These are phyloP conservation scores for Loris lydekkerianus DNA, from an alignment of 2,797 vertebrate genomes.

Conservation along the genomic window DNA sequence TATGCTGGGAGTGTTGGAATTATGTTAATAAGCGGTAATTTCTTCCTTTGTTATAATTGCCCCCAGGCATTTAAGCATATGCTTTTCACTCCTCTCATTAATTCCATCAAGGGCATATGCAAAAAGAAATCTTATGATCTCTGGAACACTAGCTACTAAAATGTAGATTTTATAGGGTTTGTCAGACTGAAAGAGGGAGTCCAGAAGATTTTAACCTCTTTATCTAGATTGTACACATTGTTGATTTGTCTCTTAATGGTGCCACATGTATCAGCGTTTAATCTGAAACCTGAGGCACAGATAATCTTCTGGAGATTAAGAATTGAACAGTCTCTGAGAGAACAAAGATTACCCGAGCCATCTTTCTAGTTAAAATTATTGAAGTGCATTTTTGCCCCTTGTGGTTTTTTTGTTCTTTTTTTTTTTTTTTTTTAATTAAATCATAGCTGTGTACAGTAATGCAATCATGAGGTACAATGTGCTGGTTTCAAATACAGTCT, in stretches of 20 bases:
- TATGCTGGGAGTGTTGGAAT: accelerated
- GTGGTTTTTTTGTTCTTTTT: too few relatives aligned
- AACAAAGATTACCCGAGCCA: not conserved
- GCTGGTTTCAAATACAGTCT: too few relatives aligned
- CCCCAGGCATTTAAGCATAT: conserved; percentile 52
- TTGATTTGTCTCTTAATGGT: not conserved
- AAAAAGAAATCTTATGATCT: conserved; percentile 33
- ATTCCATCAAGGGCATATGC: conserved; percentile 29
- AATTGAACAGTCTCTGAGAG: not conserved
- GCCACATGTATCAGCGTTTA: not conserved
- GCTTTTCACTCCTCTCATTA: conserved; percentile 63
- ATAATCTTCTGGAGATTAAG: not conserved
- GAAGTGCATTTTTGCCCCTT: not conserved
- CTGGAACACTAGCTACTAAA: not conserved
- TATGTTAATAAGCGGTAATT: not conserved
- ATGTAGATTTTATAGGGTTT: conserved; percentile 4
- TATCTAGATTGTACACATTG: conserved; percentile 26
- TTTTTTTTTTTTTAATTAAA: too few relatives aligned
- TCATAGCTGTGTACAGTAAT: too few relatives aligned
- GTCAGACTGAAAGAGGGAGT: not conserved
- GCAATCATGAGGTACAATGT: too few relatives aligned
- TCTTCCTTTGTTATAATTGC: conserved; percentile 5
- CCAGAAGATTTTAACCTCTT: conserved; percentile 55
- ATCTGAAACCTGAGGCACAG: not conserved
- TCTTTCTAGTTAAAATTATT: not conserved